Evolutionary conservation across 2,113 vertebrate species (phyloP), one percentile per base, ranked within the genome.

Genomic region (Brachyhypopomus gauderio): DNA sequence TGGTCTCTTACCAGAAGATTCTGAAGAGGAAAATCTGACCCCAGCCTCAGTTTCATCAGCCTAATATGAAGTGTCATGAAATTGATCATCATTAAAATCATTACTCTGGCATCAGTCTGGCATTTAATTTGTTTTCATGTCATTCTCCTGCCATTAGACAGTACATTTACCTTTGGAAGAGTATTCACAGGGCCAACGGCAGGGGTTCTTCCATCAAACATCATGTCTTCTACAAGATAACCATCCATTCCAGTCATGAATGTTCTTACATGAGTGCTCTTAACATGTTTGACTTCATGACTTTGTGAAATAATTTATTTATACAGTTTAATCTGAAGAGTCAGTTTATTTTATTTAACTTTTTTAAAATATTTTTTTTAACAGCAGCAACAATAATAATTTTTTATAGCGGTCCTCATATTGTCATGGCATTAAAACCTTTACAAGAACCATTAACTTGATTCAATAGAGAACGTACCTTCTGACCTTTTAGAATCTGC

Each of bases 1-100:
- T 30, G 30, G 30, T 27, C 5, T 9, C 45, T 59, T 84, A 84
- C 83, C 73, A 72, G 60, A n/a, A 66, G 27, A 8, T 23, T 77
- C 66, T 12, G 48, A 11, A 72, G 67, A 77, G 1, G 45, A 23
- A 25, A 34, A 27, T 19, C 25, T 0, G 1, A 25, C 23, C 7
- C 23, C 2, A 30, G 25, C 17, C 27, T 0, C 55, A 63, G 16
- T 23, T 36, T 72, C 66, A 77, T 72, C 60, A 7, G 0, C 70
- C 83, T 85, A 11, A 75, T 9, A 48, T 30, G 6, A 72, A 45
- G 0, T 41, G 9, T 59, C 9, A 3, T 20, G 66, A 3, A 58
- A 48, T 38, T 27, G 25, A 25, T 59, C 17, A 5, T 20, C 36
- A 66, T 48, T 8, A 22, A n/a, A n/a, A n/a, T n/a, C n/a, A n/a